phyloP scores from a whole-genome alignment of 2,113 vertebrate genomes.

The Pachycephala philippinensis region DNA sequence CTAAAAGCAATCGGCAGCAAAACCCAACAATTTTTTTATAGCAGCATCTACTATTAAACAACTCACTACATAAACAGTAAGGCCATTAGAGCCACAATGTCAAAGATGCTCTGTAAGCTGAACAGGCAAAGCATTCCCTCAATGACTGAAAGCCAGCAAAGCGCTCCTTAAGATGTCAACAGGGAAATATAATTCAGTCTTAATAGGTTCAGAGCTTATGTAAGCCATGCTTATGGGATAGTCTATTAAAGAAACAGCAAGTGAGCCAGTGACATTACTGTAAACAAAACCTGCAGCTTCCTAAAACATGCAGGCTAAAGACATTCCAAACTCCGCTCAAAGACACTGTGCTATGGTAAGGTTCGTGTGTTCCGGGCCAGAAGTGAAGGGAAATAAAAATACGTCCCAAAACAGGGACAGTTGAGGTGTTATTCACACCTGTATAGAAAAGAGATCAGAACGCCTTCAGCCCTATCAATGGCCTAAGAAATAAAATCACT shows the following conservation, averaged over 20 bases:
- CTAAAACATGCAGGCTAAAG: neutral
- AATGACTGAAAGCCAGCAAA: constrained; percentile 36
- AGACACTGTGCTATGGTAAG: neutral
- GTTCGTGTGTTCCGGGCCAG: neutral
- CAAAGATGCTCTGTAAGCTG: constrained; percentile 40
- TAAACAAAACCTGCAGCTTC: constrained; percentile 17
- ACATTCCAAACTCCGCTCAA: neutral
- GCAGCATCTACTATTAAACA: constrained; percentile 35
- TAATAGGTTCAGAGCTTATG: constrained; percentile 49
- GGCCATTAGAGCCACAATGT: constrained; percentile 35
- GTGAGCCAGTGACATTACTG: neutral
- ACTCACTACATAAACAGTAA: constrained; percentile 13
- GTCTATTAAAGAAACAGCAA: constrained; percentile 9
- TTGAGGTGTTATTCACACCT: neutral
- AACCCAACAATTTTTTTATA: neutral
- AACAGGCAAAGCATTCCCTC: neutral
- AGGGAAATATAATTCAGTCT: constrained; percentile 55
- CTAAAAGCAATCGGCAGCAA: neutral
- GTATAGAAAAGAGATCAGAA: neutral
- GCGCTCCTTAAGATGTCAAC: constrained; percentile 38
- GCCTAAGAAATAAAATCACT: neutral
- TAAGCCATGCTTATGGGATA: constrained; percentile 14
- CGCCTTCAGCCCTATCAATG: neutral
- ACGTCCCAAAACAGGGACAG: neutral
- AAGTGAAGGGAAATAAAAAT: neutral